phyloP scores from a whole-genome alignment of 2,797 vertebrate species.

The Enoplosus armatus region DNA sequence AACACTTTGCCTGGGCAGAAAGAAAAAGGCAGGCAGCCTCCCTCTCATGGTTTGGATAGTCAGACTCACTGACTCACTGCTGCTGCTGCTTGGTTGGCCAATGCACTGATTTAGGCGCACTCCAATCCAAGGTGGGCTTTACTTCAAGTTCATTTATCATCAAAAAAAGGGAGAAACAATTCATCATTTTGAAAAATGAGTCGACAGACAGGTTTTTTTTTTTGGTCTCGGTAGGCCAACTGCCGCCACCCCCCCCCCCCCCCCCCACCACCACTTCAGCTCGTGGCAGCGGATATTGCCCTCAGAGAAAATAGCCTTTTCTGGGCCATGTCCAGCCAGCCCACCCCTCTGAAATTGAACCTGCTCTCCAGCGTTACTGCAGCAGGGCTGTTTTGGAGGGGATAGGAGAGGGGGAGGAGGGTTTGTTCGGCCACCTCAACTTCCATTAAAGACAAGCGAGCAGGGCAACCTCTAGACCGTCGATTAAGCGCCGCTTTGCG shows the following conservation, averaged over 20 bases:
- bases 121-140: constrained; percentile 32
- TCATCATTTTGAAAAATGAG: constrained; percentile 46
- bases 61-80: too few species aligned
- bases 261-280: background rate
- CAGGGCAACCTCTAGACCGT: constrained; percentile 64
- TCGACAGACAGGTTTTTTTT: constrained; percentile 26
- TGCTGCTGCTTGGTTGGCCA: constrained; percentile 10
- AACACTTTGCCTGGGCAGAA: too few species aligned
- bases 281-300: constrained; percentile 31
- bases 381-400: constrained; percentile 26
- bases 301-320: constrained; percentile 54
- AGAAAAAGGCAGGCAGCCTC: too few species aligned
- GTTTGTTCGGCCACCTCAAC: constrained; percentile 59
- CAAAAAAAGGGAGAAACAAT: constrained; percentile 35
- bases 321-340: constrained; percentile 50
- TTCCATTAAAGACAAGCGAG: constrained; percentile 77
- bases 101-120: constrained; percentile 8
- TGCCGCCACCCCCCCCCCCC: background rate
- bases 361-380: constrained; percentile 53
- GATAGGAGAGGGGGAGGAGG: constrained; percentile 17
- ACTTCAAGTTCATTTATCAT: constrained; percentile 47
- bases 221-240: background rate
- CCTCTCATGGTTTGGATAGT: constrained; percentile 11
- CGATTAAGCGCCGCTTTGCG: constrained; percentile 63
- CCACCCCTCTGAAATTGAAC: constrained; percentile 68